These are phyloP conservation scores for Phortica okadai DNA, from an alignment of 2,888 invertebrate species.

Conservation along the genomic window DNA sequence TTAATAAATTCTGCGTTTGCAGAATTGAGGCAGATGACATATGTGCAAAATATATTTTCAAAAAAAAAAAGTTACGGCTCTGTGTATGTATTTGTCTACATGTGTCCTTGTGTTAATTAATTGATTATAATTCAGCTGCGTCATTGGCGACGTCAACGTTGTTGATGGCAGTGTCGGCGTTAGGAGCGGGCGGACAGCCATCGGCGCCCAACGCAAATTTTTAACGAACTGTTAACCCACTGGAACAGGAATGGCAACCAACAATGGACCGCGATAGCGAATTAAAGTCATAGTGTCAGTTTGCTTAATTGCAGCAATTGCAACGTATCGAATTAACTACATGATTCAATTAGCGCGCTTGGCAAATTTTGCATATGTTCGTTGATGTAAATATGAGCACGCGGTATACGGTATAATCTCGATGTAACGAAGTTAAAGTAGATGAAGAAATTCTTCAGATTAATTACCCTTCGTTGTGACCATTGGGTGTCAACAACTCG, in stretches of 20 bases:
- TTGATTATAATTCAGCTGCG: constrained; percentile 37
- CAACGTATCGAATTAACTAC: constrained; percentile 63
- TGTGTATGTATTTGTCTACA: constrained; percentile 30
- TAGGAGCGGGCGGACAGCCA: not conserved
- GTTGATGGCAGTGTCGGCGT: not conserved
- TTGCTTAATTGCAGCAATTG: constrained; percentile 62
- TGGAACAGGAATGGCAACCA: not conserved
- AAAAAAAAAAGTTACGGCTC: not conserved
- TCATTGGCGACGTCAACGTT: constrained; percentile 29
- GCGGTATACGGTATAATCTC: no score
- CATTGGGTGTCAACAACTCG: no score
- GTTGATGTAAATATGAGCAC: not conserved
- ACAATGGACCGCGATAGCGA: not conserved
- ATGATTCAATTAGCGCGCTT: constrained; percentile 61
- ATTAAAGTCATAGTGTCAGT: constrained; percentile 36
- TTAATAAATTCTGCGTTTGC: constrained; percentile 50
- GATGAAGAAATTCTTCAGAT: no score
- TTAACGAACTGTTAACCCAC: not conserved
- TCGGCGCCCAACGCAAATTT: not conserved
- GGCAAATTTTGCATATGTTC: not conserved
- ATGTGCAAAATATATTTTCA: not conserved
- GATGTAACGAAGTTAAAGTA: no score
- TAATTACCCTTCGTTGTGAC: no score
- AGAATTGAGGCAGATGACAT: constrained; percentile 1
- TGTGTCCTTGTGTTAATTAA: constrained; percentile 60